Evolutionary conservation across 2,113 vertebrate genomes (phyloP), one percentile per base, ranked within the genome.

Genomic region (Pseudorectes ferrugineus): DNA sequence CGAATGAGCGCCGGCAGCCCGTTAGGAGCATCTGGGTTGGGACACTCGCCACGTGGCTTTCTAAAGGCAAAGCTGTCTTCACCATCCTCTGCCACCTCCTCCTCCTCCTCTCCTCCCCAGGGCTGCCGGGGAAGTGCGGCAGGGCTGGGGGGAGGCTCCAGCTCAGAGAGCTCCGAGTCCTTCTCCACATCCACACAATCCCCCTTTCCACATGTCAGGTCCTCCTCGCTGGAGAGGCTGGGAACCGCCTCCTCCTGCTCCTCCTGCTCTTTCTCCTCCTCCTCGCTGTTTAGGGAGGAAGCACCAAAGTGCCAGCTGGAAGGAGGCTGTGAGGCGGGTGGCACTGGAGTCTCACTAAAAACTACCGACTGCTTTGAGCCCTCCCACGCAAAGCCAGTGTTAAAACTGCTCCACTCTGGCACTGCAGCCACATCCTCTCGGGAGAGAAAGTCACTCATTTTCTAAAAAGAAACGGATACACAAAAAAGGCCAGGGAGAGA

Each of bases 391-490:
- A 96, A 93, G 94, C 88, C 97, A 94, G 94, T 28, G 83, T 62
- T 88, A 94, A 87, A 63, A 95, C 76, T 91, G 90, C 91, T 93
- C 96, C 96, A 93, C 95, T 96, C 91, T 90, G 97, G 78, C 97
- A 97, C 85, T 76, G 96, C 95, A 96, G 97, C 96, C 97, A 95
- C 94, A 96, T 97, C 98, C 97, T 98, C 97, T 92, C 89, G 95
- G 91, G 67, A 95, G 71, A 92, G 89, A 98, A 95, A 97, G 96
- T 78, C 97, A 97, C 96, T 95, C 96, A 96, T 66, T 93, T 58
- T 98, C 98, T 98, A 98, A 97, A 98, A 98, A 96, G 91, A 97
- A 97, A 98, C 0, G 87, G 89, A 98, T 96, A 98, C 89, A 98
- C 75, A 98, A 93, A 97, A 91, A 97, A 97, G 85, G 96, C 82